phyloP scores from a whole-genome alignment of 2,113 vertebrate genomes.

The Ciconia boyciana region DNA sequence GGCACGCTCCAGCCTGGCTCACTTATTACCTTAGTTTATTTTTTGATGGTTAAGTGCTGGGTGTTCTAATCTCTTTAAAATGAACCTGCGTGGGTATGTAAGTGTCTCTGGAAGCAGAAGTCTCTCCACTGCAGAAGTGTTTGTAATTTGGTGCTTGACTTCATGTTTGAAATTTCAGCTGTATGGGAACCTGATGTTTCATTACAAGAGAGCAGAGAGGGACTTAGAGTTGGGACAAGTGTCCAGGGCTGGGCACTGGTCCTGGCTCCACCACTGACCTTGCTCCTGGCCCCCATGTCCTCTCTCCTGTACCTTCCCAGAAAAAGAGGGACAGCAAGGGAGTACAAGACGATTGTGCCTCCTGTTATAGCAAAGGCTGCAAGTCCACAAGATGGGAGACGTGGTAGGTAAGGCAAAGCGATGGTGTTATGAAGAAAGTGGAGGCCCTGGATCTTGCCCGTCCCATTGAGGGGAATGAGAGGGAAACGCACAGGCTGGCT shows the following conservation, averaged over 20 bases:
- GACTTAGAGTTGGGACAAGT: neutral
- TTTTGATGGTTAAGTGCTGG: neutral
- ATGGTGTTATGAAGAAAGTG: neutral
- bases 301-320: neutral
- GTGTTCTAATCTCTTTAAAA: neutral
- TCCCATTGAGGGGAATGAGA: neutral
- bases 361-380: neutral
- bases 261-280: neutral
- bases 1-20: neutral
- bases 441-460: neutral
- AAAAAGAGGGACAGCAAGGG: neutral
- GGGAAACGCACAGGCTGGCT: neutral
- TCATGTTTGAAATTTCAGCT: neutral
- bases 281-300: neutral
- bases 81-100: neutral
- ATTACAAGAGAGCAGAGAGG: neutral
- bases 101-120: neutral
- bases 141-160: neutral
- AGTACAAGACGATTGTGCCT: accelerated
- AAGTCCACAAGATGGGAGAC: neutral
- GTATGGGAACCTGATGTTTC: neutral
- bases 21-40: neutral
- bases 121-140: neutral
- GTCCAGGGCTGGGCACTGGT: neutral
- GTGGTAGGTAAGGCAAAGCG: neutral